Evolutionary conservation across 2,113 vertebrate species (phyloP), one percentile per base, ranked within the genome.

Genomic region (Madoqua kirkii): DNA sequence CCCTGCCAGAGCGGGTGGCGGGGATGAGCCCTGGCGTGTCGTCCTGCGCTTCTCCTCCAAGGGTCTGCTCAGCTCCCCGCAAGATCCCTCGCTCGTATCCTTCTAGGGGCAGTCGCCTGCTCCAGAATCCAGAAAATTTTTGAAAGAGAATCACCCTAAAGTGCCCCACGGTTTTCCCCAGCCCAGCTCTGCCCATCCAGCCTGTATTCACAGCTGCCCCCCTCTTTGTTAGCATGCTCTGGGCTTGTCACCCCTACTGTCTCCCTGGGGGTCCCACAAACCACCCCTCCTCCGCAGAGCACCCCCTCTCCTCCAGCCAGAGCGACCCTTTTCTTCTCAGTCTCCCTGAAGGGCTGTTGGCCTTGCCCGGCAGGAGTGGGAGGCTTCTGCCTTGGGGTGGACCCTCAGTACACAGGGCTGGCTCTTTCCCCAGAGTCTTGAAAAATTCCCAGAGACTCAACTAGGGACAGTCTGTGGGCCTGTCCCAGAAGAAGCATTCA

Each of bases 1-100:
- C 67, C 27, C 27, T 67, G 57, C 40, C 23, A 13, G 79, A 64
- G 52, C 3, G 13, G 27, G 6, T 14, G 50, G 79, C 1, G 0
- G n/a, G 17, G 27, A 13, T n/a, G 50, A 16, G 29, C 15, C n/a
- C 67, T 27, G 3, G 27, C 0, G 0, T 6, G 15, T n/a, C 23
- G 12, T 36, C 64, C 29, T 7, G 10, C 2, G 12, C 45, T 45
- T 36, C 21, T 81, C 17, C 17, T 64, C 55, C 64, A 36, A 19
- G 55, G 10, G 27, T 64, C 9, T 6, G 3, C 25, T 62, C 79
- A 1, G 15, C 9, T 54, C 15, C 29, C 78, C 0, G 0, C 3
- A 2, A 52, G 59, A 16, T 23, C 31, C 55, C 31, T 36, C 1
- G 1, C 23, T 3, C 13, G 29, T 64, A 55, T 6, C 36, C 54